Percentiles rank a stretch among this genome's conserved stretches.
Conservation (phyloP, 2,797 vertebrate species). For the Melanotaenia pygmaea region DNA sequence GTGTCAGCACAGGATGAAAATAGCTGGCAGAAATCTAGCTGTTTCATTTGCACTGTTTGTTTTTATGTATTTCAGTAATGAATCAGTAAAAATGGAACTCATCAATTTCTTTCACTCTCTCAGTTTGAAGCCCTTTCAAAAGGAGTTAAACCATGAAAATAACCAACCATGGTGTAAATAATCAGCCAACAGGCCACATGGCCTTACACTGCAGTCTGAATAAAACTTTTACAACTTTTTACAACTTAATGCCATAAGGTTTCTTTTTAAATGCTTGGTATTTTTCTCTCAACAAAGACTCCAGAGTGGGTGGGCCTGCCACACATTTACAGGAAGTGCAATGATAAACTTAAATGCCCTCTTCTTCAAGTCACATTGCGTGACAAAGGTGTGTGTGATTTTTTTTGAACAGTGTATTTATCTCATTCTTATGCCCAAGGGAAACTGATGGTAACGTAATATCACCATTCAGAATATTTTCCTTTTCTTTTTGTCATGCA, state of each 20-base stretch:
- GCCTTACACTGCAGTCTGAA: neutral
- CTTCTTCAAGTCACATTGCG: conserved; percentile 63
- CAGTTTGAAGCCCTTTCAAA: neutral
- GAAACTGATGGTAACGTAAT: conserved; percentile 64
- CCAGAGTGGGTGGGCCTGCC: neutral
- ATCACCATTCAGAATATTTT: conserved; percentile 74
- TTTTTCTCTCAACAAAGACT: conserved; percentile 3
- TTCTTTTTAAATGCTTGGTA: neutral
- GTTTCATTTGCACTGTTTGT: neutral
- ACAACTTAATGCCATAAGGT: too few relatives aligned
- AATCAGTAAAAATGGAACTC: neutral
- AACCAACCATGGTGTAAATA: neutral
- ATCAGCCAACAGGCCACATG: conserved; percentile 6
- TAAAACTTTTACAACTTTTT: conserved; percentile 17
- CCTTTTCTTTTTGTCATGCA: conserved; percentile 39
- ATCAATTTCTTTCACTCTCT: neutral
- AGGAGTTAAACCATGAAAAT: neutral
- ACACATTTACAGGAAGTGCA: conserved; percentile 29
- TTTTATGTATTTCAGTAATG: neutral
- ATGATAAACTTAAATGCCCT: conserved; percentile 48
- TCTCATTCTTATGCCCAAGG: conserved; percentile 58
- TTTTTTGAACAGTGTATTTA: conserved; percentile 67
- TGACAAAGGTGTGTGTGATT: conserved; percentile 70
- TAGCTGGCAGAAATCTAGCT: neutral
- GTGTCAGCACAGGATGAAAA: neutral